phyloP scores from a whole-genome alignment of 2,888 invertebrate species.

The Dendrolimus houi region DNA sequence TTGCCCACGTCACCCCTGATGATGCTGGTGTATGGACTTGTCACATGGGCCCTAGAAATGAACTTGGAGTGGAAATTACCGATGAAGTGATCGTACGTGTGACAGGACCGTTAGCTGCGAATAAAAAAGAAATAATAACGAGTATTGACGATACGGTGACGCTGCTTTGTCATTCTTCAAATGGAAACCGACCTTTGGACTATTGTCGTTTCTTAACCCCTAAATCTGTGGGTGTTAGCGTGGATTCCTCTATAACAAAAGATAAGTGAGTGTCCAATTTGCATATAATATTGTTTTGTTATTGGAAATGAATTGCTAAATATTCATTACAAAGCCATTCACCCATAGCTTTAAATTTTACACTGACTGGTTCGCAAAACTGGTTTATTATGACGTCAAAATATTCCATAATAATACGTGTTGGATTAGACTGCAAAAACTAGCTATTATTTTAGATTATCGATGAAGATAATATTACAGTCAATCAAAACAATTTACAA shows the following conservation, averaged over 20 bases:
- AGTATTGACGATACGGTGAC: constrained; percentile 30
- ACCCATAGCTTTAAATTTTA: not conserved
- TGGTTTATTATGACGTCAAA: not conserved
- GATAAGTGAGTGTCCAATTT: constrained; percentile 42
- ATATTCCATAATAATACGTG: not conserved
- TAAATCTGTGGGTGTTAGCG: constrained; percentile 42
- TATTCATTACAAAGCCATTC: not conserved
- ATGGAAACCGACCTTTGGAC: constrained; percentile 48
- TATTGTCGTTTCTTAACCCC: constrained; percentile 69
- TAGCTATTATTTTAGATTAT: too few species aligned
- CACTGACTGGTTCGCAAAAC: not conserved
- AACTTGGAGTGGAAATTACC: constrained; percentile 46
- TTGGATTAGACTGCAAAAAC: not conserved
- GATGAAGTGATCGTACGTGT: constrained; percentile 49
- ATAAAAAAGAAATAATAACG: constrained; percentile 26
- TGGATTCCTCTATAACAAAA: constrained; percentile 48
- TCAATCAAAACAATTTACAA: too few species aligned
- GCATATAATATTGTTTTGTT: not conserved
- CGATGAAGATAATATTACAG: too few species aligned
- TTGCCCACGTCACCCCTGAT: constrained; percentile 31
- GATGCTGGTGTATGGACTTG: constrained; percentile 65
- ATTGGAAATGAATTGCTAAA: not conserved
- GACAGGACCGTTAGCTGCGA: constrained; percentile 58
- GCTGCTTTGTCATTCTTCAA: constrained; percentile 58
- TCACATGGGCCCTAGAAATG: constrained; percentile 56